phyloP scores from a whole-genome alignment of 2,797 vertebrate genomes.

The Hipposideros larvatus region DNA sequence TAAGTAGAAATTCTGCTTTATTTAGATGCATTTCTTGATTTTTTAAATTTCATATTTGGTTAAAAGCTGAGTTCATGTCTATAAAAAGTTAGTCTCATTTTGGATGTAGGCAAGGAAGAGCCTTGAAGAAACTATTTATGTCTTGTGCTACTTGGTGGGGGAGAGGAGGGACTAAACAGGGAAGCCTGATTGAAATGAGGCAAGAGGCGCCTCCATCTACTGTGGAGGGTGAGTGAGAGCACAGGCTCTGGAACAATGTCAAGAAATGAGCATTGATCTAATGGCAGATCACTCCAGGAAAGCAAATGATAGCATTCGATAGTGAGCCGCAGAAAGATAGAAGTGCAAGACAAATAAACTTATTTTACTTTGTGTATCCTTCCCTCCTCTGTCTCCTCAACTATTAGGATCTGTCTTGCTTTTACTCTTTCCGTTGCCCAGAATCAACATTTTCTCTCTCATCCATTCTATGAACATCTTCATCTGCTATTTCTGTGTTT shows the following conservation, averaged over 20 bases:
- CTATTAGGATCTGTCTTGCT: not conserved
- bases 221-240: not conserved
- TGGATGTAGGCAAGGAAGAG: constrained; percentile 70
- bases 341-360: not conserved
- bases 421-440: not conserved
- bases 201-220: not conserved
- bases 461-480: not conserved
- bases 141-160: not conserved
- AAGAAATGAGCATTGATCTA: not conserved
- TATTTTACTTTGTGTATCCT: not conserved
- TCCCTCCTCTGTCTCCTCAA: not conserved
- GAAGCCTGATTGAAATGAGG: constrained; percentile 46
- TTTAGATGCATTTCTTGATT: constrained; percentile 81
- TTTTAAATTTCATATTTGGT: constrained; percentile 76
- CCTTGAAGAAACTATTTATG: constrained; percentile 68
- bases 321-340: not conserved
- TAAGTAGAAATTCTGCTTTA: constrained; percentile 83
- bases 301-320: not conserved
- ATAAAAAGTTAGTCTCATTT: constrained; percentile 81
- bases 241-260: not conserved
- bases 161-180: not conserved
- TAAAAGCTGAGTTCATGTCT: constrained; percentile 81
- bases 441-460: not conserved
- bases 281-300: not conserved
- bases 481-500: constrained; percentile 50